Base-by-base conservation (phyloP, 2,797 vertebrate genomes). In the Melanotaenia parkinsoni region DNA sequence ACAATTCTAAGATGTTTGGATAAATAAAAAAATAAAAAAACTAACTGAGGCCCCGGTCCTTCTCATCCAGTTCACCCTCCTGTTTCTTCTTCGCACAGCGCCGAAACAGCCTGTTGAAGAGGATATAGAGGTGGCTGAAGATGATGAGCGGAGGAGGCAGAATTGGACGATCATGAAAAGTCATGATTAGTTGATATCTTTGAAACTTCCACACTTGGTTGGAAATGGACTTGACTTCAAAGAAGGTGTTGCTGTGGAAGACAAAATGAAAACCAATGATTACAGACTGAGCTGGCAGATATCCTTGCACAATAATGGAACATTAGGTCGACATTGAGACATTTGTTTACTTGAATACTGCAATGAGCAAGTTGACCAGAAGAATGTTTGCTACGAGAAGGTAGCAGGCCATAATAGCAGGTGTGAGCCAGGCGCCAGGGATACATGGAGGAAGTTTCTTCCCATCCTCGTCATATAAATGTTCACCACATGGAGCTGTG, bases 181-280 rank as follows among this genome's bases (percentile, higher is more conserved):
- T 99, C 97, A 99, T 98, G 74, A 99, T 99, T 81, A 99, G 92
- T 91, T 99, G 98, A 73, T 99, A 99, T 56, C 98, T 88, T 93
- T 99, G 98, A 77, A 99, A 99, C 91, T 99, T 99, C 98, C 98
- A 99, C 70, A 99, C 96, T 88, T 99, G 98, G 90, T 99, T 99
- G 67, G 98, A 99, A 86, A 99, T 99, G 77, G 98, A 99, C 84
- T 99, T 99, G 35, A 99, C 96, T 84, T 99, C 98, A 83, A 97
- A 98, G 93, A 99, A 99, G 12, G 98, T 99, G 87, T 99, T 99
- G 93, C 98, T 99, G 93, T 68, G 18, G 71, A 38, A 40, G 11
- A 69, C 18, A 50, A 83, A 60, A 63, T 6, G 43, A 32, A 67
- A 61, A 66, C 4, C 4, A 18, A 32, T 67, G 26, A 78, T 43